Base-by-base conservation (phyloP, 2,113 vertebrate genomes). In the Sebastes schlegelii region DNA sequence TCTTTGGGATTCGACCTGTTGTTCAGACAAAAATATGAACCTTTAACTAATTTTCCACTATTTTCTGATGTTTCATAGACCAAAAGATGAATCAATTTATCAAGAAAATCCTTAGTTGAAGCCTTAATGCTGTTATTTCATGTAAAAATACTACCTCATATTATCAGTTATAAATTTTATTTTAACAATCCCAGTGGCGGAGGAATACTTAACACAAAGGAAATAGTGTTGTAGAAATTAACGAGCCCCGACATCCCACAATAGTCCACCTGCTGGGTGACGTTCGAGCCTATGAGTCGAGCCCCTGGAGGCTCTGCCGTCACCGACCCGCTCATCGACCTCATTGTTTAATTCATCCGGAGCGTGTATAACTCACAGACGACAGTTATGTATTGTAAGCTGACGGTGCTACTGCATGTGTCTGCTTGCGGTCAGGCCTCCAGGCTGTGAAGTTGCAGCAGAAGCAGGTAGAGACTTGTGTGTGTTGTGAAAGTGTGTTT, bases 211-310 rank as follows among this genome's bases (percentile, higher is more conserved):
- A 19, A 52, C 71, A 34, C 54, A 60, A 67, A 74, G 52, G 34
- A 64, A 5, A 12, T 34, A 4, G 21, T 48, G 52, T 52, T 61
- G 17, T 23, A 12, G 45, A 26, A 65, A 48, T 43, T 9, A 74
- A 68, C 2, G 4, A 82, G 19, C 19, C 11, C 0, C 34, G n/a
- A 21, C 48, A n/a, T 61, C 73, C 26, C 70, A 70, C 77, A 81
- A 49, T 19, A 51, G 60, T 58, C 74, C 81, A 86, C 81, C 88
- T 83, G 90, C 77, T 65, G 78, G 23, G 82, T 82, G 71, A 80
- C 67, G 70, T 75, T 75, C 1, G 26, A 42, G 46, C 9, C n/a
- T 26, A 26, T 26, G 26, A 26, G 70, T 75, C 1, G 26, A 42
- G 46, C 9, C n/a, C 75, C 80, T 0, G 17, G 4, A 26, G 67